These are phyloP conservation scores for Rhabdomys pumilio DNA, from an alignment of 2,797 vertebrate genomes.

Conservation along the genomic window DNA sequence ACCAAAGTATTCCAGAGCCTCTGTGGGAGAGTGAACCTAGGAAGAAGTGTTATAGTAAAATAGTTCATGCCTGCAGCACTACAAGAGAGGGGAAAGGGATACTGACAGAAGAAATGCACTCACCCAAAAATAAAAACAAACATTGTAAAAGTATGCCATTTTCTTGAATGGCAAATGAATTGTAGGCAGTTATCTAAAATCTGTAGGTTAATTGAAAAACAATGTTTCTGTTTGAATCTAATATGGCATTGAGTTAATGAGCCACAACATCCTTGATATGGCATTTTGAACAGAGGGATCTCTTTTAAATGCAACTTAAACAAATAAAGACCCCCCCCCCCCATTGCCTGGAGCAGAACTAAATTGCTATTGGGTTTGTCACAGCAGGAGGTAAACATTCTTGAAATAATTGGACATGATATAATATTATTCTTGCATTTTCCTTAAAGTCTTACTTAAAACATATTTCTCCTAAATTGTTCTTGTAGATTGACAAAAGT, in stretches of 20 bases:
- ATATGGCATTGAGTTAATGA: constrained; percentile 79
- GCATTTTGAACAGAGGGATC: constrained; percentile 54
- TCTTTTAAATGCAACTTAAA: constrained; percentile 75
- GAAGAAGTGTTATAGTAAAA: constrained; percentile 1
- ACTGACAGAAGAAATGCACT: constrained; percentile 35
- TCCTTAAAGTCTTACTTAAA: constrained; percentile 37
- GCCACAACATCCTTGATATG: constrained; percentile 57
- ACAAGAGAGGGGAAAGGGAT: neutral
- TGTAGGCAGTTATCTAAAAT: constrained; percentile 71
- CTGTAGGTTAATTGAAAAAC: constrained; percentile 75
- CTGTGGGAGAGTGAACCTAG: neutral
- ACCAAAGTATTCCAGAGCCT: neutral
- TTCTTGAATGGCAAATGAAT: constrained; percentile 46
- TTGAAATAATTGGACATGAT: constrained; percentile 81
- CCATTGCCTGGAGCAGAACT: constrained; percentile 69
- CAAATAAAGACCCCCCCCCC: constrained; percentile 59
- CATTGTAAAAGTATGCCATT: constrained; percentile 24
- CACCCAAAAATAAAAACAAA: constrained; percentile 53
- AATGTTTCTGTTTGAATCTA: constrained; percentile 64
- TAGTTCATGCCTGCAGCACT: neutral
- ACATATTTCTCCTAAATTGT: constrained; percentile 65
- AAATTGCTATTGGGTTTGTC: constrained; percentile 67
- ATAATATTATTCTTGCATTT: constrained; percentile 64
- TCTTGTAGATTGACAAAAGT: constrained; percentile 33
- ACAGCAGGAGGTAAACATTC: constrained; percentile 65